These are phyloP conservation scores for Antheraea mylitta DNA, from an alignment of 1,140 invertebrate species.

Conservation along the genomic window DNA sequence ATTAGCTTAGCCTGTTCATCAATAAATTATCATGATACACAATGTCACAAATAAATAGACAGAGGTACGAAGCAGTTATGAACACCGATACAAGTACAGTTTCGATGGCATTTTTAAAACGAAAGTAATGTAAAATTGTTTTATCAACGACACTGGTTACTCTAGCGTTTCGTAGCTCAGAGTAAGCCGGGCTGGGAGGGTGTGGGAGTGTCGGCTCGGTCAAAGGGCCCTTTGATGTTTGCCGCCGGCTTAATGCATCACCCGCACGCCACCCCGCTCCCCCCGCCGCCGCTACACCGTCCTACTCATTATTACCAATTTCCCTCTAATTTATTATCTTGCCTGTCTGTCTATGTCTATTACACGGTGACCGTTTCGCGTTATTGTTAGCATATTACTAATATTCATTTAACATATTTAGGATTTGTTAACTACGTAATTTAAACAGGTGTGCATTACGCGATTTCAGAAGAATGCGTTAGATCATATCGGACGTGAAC, in stretches of 20 bases:
- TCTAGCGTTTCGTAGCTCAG: conserved; percentile 32
- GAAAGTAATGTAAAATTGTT: not conserved
- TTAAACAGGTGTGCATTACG: too few relatives aligned
- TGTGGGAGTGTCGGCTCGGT: conserved; percentile 73
- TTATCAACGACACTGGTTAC: not conserved
- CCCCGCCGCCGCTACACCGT: conserved; percentile 19
- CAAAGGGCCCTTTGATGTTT: conserved; percentile 78
- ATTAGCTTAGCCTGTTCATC: too few relatives aligned
- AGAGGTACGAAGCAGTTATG: too few relatives aligned
- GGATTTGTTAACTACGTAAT: not conserved
- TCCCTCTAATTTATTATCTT: conserved; percentile 77
- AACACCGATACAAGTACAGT: too few relatives aligned
- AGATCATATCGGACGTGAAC: too few relatives aligned
- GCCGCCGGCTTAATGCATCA: conserved; percentile 76
- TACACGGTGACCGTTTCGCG: conserved; percentile 53
- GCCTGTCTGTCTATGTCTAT: conserved; percentile 74
- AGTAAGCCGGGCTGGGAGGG: conserved; percentile 41
- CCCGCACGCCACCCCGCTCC: conserved; percentile 50
- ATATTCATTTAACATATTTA: not conserved
- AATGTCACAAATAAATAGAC: too few relatives aligned
- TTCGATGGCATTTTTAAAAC: too few relatives aligned
- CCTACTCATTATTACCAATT: conserved; percentile 74
- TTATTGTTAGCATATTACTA: not conserved
- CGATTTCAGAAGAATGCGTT: too few relatives aligned
- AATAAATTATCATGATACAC: too few relatives aligned